These are phyloP conservation scores for Syngnathus scovelli DNA, from an alignment of 2,113 vertebrate genomes.

Conservation along the genomic window DNA sequence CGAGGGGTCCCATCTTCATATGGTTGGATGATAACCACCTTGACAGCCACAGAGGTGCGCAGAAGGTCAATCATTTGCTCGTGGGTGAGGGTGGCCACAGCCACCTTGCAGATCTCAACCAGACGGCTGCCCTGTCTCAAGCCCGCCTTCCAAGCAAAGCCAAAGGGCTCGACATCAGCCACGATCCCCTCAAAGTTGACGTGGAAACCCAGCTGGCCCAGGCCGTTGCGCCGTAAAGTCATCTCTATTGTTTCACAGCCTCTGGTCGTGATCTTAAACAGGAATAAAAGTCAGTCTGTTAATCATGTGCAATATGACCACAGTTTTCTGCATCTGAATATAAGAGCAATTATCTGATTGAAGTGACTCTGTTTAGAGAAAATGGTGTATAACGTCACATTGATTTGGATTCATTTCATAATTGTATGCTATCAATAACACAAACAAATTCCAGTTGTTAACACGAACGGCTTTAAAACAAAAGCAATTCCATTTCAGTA, in stretches of 20 bases:
- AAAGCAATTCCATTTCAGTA: constrained; percentile 9
- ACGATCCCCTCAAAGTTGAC: constrained; percentile 98
- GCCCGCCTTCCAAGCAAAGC: constrained; percentile 95
- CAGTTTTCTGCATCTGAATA: not conserved
- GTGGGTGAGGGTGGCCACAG: constrained; percentile 89
- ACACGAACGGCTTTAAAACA: constrained; percentile 19
- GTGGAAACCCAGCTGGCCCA: constrained; percentile 94
- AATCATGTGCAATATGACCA: not conserved
- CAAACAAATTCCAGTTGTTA: not conserved
- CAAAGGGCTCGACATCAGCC: constrained; percentile 93
- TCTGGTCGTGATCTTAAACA: constrained; percentile 81
- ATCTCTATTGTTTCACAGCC: constrained; percentile 94
- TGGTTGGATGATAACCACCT: constrained; percentile 94
- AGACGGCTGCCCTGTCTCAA: constrained; percentile 91
- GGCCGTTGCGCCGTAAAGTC: constrained; percentile 84
- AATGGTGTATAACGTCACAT: not conserved
- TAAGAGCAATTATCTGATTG: not conserved
- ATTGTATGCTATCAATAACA: not conserved
- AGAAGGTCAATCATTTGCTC: constrained; percentile 98
- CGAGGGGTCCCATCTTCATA: constrained; percentile 87
- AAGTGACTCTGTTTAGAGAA: not conserved
- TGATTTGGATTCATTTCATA: constrained; percentile 1
- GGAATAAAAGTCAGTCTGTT: not conserved
- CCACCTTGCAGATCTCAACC: constrained; percentile 96
- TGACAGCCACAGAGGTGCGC: constrained; percentile 86